A percentile compares a stretch with the other conserved stretches of the same genome.
Conservation (phyloP, 2,888 invertebrate species). For the Dryococelus australis region DNA sequence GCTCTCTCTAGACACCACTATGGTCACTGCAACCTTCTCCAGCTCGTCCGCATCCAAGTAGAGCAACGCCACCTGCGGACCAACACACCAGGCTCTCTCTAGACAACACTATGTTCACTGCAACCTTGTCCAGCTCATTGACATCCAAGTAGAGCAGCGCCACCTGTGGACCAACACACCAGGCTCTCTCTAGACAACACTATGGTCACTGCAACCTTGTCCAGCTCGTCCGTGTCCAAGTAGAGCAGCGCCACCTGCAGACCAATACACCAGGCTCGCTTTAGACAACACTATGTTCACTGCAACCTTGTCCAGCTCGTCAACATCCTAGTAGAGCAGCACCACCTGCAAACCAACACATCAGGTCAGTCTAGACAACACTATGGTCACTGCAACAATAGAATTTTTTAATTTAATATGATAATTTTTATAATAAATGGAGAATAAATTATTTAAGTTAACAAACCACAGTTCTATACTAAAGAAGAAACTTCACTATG, state of each 20-base stretch:
- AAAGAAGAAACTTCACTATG: too few species aligned
- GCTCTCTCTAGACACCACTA: conserved; percentile 61
- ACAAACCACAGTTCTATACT: too few species aligned
- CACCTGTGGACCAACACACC: too few species aligned
- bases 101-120: too few species aligned
- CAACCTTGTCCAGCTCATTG: too few species aligned
- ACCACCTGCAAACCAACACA: conserved; percentile 72
- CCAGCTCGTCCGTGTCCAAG: conserved; percentile 74
- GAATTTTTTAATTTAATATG: too few species aligned
- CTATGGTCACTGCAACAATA: too few species aligned
- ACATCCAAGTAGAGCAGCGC: too few species aligned
- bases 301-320: conserved; percentile 78
- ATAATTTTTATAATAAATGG: too few species aligned
- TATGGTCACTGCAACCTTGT: conserved; percentile 80
- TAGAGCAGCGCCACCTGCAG: conserved; percentile 84
- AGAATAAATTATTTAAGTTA: too few species aligned
- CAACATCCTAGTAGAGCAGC: conserved; percentile 78
- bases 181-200: conserved; percentile 55
- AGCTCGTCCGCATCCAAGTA: conserved; percentile 77
- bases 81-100: background rate
- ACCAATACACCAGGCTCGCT: background rate
- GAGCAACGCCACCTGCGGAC: conserved; percentile 77
- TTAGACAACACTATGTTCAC: conserved; percentile 70
- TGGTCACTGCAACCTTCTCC: conserved; percentile 79
- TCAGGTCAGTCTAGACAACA: too few species aligned